These are phyloP conservation scores for Caenorhabditis uteleia DNA, from an alignment of 2,888 invertebrate genomes.

Conservation along the genomic window DNA sequence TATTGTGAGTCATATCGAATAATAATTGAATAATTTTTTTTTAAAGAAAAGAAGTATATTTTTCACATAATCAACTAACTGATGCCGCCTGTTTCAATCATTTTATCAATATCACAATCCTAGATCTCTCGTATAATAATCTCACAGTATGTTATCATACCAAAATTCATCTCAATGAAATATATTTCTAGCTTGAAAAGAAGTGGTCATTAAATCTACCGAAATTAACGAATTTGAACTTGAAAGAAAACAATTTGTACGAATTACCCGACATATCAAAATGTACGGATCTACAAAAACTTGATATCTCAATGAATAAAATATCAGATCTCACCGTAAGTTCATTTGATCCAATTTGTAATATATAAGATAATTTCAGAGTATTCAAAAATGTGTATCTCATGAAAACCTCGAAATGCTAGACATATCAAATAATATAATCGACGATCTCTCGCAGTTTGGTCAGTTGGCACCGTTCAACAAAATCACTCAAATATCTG, in stretches of 20 bases:
- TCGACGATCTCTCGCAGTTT: conserved; percentile 30
- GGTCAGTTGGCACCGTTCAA: too few relatives aligned
- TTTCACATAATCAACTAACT: conserved; percentile 13
- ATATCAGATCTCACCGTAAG: conserved; percentile 16
- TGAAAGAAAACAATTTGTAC: conserved; percentile 3
- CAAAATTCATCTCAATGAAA: too few relatives aligned
- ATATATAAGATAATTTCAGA: too few relatives aligned
- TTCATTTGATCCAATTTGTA: too few relatives aligned
- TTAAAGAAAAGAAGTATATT: conserved; percentile 12
- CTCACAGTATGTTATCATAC: too few relatives aligned
- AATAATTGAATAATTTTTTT: neutral
- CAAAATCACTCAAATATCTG: too few relatives aligned
- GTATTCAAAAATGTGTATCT: neutral
- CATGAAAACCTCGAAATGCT: conserved; percentile 8
- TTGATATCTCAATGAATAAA: conserved; percentile 17
- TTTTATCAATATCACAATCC: neutral
- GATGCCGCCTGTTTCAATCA: neutral
- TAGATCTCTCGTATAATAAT: neutral
- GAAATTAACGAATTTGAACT: conserved; percentile 1
- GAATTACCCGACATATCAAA: conserved; percentile 21
- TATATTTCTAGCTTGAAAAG: too few relatives aligned
- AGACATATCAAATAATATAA: conserved; percentile 17
- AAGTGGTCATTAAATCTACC: neutral
- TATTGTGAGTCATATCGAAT: conserved; percentile 9
- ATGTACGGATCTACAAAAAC: conserved; percentile 3